Percentiles rank a stretch among this genome's conserved stretches.
Conservation (phyloP, 2,113 vertebrate genomes). For the Jacana jacana region DNA sequence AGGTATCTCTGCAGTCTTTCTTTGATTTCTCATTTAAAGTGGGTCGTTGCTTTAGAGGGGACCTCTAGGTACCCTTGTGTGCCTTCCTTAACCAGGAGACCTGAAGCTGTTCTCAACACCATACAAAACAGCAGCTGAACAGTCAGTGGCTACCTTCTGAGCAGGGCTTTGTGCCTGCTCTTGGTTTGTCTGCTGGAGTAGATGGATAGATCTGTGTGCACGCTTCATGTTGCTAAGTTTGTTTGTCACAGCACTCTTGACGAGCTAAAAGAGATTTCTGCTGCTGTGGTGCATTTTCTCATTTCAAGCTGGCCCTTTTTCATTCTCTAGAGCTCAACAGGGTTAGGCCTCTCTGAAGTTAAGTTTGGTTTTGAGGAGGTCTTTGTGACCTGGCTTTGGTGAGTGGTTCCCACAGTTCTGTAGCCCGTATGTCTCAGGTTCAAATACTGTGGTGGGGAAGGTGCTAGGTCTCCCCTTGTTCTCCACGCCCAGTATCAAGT, state of each 20-base stretch:
- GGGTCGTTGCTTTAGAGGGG: not conserved
- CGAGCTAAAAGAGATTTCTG: not conserved
- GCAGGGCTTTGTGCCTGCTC: not conserved
- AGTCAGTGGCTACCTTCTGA: not conserved
- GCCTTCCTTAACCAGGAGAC: not conserved
- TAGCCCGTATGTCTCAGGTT: accelerated
- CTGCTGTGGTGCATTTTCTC: not conserved
- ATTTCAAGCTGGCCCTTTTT: not conserved
- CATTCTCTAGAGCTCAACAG: not conserved
- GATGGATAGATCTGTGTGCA: not conserved
- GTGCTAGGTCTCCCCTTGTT: not conserved
- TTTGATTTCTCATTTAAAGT: not conserved
- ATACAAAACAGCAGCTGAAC: not conserved
- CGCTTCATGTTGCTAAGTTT: not conserved
- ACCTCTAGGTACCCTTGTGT: not conserved
- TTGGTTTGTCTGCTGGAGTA: not conserved
- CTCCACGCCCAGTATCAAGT: not conserved
- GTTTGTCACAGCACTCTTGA: not conserved
- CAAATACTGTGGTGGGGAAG: not conserved
- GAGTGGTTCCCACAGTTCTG: not conserved
- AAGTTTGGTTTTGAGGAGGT: not conserved
- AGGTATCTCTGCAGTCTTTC: constrained; percentile 75
- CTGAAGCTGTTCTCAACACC: not conserved
- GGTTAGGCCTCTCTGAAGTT: not conserved
- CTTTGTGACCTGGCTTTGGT: not conserved